phyloP scores from a whole-genome alignment of 2,888 invertebrate species.

The Yponomeuta evonymella region DNA sequence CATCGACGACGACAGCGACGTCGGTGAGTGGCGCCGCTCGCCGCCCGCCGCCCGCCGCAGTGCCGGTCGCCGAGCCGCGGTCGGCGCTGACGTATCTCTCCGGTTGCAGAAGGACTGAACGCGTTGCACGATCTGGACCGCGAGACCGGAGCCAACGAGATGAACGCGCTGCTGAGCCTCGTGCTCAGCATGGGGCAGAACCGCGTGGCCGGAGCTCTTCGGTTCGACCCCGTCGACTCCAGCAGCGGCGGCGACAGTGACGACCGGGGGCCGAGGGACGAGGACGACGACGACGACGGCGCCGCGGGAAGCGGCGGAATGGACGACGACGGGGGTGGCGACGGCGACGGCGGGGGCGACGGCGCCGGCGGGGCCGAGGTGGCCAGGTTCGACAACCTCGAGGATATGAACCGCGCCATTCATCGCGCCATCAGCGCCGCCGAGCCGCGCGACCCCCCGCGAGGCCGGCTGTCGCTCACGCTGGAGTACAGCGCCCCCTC shows the following conservation, averaged over 20 bases:
- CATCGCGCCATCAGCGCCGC: conserved; percentile 39
- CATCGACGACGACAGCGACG: conserved; percentile 50
- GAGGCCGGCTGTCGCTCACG: conserved; percentile 14
- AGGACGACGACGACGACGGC: conserved; percentile 4
- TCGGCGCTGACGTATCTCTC: too few species aligned
- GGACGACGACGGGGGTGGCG: background rate
- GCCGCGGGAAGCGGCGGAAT: background rate
- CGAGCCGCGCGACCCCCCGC: conserved; percentile 26
- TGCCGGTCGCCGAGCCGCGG: too few species aligned
- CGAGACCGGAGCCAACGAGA: conserved; percentile 59
- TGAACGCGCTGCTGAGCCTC: conserved; percentile 66
- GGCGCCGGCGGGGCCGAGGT: background rate
- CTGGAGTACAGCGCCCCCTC: conserved; percentile 13
- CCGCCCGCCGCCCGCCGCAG: too few species aligned
- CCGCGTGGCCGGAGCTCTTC: conserved; percentile 58
- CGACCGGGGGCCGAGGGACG: conserved; percentile 3
- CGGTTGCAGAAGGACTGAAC: conserved; percentile 42
- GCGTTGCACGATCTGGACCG: conserved; percentile 53
- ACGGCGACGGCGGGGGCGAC: background rate
- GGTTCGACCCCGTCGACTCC: conserved; percentile 43
- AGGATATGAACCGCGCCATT: conserved; percentile 15
- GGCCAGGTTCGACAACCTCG: conserved; percentile 10
- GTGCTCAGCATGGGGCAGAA: conserved; percentile 66
- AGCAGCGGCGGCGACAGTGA: conserved; percentile 27
- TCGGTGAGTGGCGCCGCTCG: conserved; percentile 30